phyloP scores from a whole-genome alignment of 2,113 vertebrate species.

The Montifringilla adamsi region DNA sequence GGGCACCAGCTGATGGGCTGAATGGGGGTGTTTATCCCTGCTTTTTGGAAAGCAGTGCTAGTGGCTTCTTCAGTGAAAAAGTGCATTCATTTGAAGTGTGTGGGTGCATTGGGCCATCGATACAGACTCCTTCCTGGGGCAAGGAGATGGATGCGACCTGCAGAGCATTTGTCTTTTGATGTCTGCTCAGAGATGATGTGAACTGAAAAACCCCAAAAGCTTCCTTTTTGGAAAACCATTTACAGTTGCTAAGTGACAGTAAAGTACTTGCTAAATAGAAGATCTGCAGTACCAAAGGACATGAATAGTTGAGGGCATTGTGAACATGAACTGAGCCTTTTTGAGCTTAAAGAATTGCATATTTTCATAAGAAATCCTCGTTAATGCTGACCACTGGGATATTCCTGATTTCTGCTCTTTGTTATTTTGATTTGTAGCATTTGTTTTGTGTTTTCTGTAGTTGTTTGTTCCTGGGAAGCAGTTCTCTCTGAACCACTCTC shows the following conservation, averaged over 20 bases:
- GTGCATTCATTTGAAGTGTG: neutral
- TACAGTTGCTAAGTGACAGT: constrained; percentile 56
- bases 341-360: neutral
- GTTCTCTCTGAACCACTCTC: neutral
- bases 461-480: neutral
- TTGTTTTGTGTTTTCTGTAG: neutral
- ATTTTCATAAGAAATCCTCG: neutral
- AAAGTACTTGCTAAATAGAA: constrained; percentile 27
- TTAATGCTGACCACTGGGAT: neutral
- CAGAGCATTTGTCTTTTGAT: constrained; percentile 30
- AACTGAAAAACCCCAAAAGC: constrained; percentile 23
- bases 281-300: constrained; percentile 3
- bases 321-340: neutral
- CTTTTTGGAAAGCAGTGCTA: neutral
- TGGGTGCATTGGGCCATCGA: neutral
- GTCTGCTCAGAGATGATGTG: neutral
- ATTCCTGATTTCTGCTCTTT: neutral
- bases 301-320: constrained; percentile 4
- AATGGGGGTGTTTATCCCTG: neutral
- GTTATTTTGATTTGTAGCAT: neutral
- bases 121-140: neutral
- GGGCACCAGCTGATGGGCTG: neutral
- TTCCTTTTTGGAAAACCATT: constrained; percentile 31
- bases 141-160: neutral
- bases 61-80: neutral